Percentiles rank a stretch among this genome's conserved stretches.
phyloP scores from a whole-genome alignment of 2,888 invertebrate genomes.

The Drosophila fungiperda region DNA sequence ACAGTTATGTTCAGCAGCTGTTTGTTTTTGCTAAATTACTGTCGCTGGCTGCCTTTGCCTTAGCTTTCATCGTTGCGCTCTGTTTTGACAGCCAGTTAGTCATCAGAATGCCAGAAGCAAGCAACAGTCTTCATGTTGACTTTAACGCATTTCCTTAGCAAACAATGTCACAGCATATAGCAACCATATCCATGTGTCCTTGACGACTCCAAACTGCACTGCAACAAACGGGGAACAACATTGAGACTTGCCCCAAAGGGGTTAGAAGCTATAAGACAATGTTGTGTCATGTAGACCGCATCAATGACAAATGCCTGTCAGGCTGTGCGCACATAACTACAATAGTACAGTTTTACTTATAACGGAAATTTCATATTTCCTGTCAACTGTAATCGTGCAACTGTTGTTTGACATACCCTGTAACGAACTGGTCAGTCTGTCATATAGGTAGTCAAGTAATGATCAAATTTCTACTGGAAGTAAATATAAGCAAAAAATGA shows the following conservation, averaged over 20 bases:
- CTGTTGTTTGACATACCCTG: slow-evolving; percentile 4
- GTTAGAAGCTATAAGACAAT: slow-evolving; percentile 11
- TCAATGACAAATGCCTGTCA: slow-evolving; percentile 17
- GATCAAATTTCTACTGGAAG: not conserved
- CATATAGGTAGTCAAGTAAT: not conserved
- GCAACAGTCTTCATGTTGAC: slow-evolving; percentile 34
- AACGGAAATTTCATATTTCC: not conserved
- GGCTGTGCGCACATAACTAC: not conserved
- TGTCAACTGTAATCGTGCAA: not conserved
- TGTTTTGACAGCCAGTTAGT: slow-evolving; percentile 78
- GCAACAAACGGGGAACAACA: slow-evolving; percentile 18
- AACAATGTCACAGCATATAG: slow-evolving; percentile 51
- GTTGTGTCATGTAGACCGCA: slow-evolving; percentile 17
- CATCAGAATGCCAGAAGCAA: slow-evolving; percentile 50
- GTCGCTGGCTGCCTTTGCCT: slow-evolving; percentile 61
- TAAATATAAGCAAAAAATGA: not conserved
- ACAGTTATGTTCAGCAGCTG: slow-evolving; percentile 65
- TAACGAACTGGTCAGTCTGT: not conserved
- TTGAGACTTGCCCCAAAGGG: slow-evolving; percentile 17
- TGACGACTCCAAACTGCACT: slow-evolving; percentile 39
- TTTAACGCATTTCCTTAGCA: slow-evolving; percentile 74
- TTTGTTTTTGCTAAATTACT: slow-evolving; percentile 76
- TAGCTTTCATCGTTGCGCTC: slow-evolving; percentile 33
- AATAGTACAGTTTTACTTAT: not conserved
- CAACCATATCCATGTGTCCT: slow-evolving; percentile 30